Base-by-base conservation (phyloP, 2,113 vertebrate species). In the Anguilla japonica region DNA sequence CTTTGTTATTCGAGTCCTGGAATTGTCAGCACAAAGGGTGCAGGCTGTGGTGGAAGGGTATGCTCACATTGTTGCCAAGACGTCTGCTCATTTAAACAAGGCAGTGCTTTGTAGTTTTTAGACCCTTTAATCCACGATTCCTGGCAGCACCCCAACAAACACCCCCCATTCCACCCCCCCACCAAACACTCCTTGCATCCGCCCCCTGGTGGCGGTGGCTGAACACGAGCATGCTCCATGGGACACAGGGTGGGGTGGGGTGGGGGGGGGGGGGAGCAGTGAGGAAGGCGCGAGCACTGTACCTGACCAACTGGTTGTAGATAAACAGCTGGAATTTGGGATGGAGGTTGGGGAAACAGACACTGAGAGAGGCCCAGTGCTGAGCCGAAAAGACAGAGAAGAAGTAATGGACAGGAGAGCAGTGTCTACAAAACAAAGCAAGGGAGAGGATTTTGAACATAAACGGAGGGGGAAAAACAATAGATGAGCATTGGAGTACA, bases 301-400 rank as follows among this genome's bases (percentile, higher is more conserved):
- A 99, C 98, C 98, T 99, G 98, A 97, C 97, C 98, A 99, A 98
- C 95, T 99, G 98, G 96, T 97, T 98, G 98, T 97, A 98, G 98
- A 99, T 98, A 98, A 98, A 98, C 94, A 98, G 97, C 98, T 98
- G 98, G 97, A 99, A 97, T 98, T 99, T 98, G 97, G 98, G 98
- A 93, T 98, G 97, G 90, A 99, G 98, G 93, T 98, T 99, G 96
- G 97, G 97, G 94, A 99, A 98, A 98, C 98, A 99, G 95, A 99
- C 96, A 99, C 97, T 98, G 96, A 99, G 97, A 96, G 96, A 98
- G 91, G 98, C 98, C 98, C 98, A 99, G 97, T 99, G 97, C 89
- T 97, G 97, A 97, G 98, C 97, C 95, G 97, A 97, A 96, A 99
- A 98, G 96, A 99, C 97, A 98, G 98, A 99, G 97, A 99, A 97